phyloP scores from a whole-genome alignment of 2,888 invertebrate genomes.

The Deilephila porcellus region DNA sequence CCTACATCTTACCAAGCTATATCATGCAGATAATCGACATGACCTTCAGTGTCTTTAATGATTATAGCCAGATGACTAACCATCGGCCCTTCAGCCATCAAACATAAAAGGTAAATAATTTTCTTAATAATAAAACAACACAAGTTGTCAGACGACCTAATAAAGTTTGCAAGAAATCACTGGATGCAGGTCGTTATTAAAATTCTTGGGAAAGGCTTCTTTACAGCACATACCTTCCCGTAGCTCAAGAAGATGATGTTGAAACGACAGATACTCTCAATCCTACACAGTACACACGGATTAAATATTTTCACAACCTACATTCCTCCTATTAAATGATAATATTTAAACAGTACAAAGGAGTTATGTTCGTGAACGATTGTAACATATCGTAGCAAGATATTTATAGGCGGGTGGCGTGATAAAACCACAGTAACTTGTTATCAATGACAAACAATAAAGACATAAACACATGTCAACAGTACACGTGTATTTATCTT shows the following conservation, averaged over 20 bases:
- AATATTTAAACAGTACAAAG: conserved; percentile 19
- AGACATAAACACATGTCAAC: conserved; percentile 59
- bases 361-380: conserved; percentile 7
- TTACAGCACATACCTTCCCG: neutral
- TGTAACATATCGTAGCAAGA: conserved; percentile 32
- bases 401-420: conserved; percentile 64
- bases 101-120: too few relatives aligned
- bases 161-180: too few relatives aligned
- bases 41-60: too few relatives aligned
- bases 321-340: neutral
- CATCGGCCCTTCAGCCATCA: too few relatives aligned
- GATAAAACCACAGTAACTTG: conserved; percentile 65
- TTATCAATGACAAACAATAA: conserved; percentile 74
- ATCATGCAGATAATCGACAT: too few relatives aligned
- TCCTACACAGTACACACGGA: neutral
- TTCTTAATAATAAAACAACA: too few relatives aligned
- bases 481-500: conserved; percentile 50
- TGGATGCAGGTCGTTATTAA: too few relatives aligned
- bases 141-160: too few relatives aligned
- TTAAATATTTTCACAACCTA: neutral
- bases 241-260: neutral
- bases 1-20: too few relatives aligned
- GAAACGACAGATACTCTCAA: neutral
- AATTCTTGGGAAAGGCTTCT: neutral
- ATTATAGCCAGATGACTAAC: too few relatives aligned